Evolutionary conservation across 2,797 vertebrate species (phyloP), one percentile per base, ranked within the genome.

Genomic region (Salmo trutta): DNA sequence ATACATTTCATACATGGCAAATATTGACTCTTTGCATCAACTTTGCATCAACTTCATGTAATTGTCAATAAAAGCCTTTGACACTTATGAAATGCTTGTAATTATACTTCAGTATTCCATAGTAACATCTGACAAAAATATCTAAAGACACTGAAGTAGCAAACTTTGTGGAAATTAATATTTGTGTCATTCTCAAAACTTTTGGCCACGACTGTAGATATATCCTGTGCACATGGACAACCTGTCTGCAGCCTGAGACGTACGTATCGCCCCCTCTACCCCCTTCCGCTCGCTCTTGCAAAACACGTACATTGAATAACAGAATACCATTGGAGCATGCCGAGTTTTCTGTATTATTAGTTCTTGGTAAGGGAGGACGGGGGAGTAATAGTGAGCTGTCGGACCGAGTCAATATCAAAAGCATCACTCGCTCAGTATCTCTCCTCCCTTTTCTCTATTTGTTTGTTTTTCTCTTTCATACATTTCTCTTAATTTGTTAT

Each of bases 391-490:
- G 41, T 29, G 31, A 66, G 54, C 70, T 64, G 74, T 81, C 82
- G 67, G 67, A 17, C 8, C 33, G n/a, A n/a, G 15, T 84, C 64
- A 75, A 52, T 33, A 29, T 83, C 76, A 77, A 78, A 47, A 54
- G 14, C 12, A 41, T 56, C 0, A 2, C 33, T 41, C 14, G 14
- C 73, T 76, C 24, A 41, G 36, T 53, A 2, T 8, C 7, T 65
- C 47, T 16, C 31, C 6, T 14, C 41, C 73, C 52, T 8, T 52
- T 67, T 47, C 16, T 71, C 67, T 71, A 8, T 71, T 17, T 21
- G 36, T 47, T 47, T 47, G 41, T 47, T 47, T 47, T 47, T 47
- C 41, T 14, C 12, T 51, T 15, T 47, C 41, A 47, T 47, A 47
- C 8, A 47, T 51, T 21, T 75, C 47, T 67, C 19, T 41, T 10